Conservation (phyloP, 2,888 invertebrate genomes). For the Melitaea athalia region DNA sequence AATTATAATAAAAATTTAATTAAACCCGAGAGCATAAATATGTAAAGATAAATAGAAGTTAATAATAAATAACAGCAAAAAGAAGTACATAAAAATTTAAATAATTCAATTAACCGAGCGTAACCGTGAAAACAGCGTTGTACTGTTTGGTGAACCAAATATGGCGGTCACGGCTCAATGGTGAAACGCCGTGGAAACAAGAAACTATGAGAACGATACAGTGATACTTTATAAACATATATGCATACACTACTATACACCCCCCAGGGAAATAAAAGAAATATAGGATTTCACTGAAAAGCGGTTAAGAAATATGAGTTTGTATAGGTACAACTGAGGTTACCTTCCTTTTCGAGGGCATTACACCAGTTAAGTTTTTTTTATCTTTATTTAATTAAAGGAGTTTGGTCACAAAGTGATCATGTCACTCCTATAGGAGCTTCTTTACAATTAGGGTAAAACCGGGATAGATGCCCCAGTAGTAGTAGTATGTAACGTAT, state of each 20-base stretch:
- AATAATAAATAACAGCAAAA: slow-evolving; percentile 2
- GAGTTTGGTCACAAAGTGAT: too few species aligned
- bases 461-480: too few species aligned
- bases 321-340: too few species aligned
- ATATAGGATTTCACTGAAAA: too few species aligned
- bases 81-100: slow-evolving; percentile 18
- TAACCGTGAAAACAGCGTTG: slow-evolving; percentile 23
- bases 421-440: too few species aligned
- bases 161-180: slow-evolving; percentile 36
- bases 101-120: slow-evolving; percentile 25
- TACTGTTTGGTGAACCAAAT: slow-evolving; percentile 32
- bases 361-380: too few species aligned
- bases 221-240: not conserved
- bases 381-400: too few species aligned
- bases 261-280: too few species aligned
- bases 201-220: slow-evolving; percentile 9
- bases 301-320: too few species aligned
- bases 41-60: slow-evolving; percentile 2
- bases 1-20: not conserved
- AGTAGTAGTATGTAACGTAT: too few species aligned
- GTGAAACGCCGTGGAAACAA: slow-evolving; percentile 34
- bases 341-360: too few species aligned
- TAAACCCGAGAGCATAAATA: not conserved
- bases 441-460: too few species aligned
- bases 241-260: not conserved